Evolutionary conservation across 2,113 vertebrate genomes (phyloP).

Genomic region (Rhinichthys klamathensis): DNA sequence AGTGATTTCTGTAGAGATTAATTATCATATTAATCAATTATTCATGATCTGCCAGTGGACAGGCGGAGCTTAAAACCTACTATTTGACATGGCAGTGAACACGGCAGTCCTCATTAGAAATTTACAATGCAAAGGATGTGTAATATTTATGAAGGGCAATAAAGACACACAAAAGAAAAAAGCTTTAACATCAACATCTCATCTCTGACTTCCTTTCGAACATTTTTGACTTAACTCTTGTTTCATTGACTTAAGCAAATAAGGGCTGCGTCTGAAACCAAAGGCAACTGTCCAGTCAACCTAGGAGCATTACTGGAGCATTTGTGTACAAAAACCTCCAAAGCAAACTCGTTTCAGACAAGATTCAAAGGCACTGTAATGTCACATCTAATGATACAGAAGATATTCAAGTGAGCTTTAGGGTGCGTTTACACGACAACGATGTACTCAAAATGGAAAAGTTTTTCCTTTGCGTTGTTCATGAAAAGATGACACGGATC

Average conservation of each 20-base stretch:
- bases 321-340: neutral
- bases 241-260: neutral
- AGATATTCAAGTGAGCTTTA: neutral
- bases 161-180: conserved; percentile 42
- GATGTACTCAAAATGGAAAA: too few relatives aligned
- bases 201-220: neutral
- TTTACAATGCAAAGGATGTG: conserved; percentile 58
- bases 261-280: neutral
- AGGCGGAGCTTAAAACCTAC: conserved; percentile 36
- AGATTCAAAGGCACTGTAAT: neutral
- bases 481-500: too few relatives aligned
- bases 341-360: neutral
- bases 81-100: conserved; percentile 44
- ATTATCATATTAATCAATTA: conserved; percentile 62
- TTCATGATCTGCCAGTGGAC: conserved; percentile 52
- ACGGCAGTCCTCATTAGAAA: conserved; percentile 54
- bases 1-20: conserved; percentile 46
- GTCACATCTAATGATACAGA: neutral
- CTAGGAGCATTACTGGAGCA: neutral
- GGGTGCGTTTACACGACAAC: too few relatives aligned
- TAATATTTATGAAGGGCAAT: conserved; percentile 62
- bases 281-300: neutral
- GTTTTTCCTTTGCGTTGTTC: too few relatives aligned
- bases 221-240: neutral
- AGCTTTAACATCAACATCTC: conserved; percentile 14